A percentile compares a stretch with the other conserved stretches of the same genome.
These are phyloP conservation scores for Hyperoplus immaculatus DNA, from an alignment of 2,797 vertebrate species.

Conservation along the genomic window DNA sequence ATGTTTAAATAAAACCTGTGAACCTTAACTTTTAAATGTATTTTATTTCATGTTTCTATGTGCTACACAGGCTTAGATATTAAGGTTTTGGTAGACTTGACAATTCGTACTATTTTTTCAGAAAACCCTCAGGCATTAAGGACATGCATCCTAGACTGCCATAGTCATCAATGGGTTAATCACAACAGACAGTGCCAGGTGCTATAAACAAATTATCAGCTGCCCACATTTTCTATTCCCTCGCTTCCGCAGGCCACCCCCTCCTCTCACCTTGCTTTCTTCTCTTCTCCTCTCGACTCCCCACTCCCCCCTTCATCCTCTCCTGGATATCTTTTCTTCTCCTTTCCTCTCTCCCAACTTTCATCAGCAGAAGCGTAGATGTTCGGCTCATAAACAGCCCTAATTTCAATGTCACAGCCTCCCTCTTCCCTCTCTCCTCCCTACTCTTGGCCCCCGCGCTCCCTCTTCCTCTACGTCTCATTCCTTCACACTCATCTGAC, in stretches of 20 bases:
- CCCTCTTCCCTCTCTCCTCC: constrained; percentile 1
- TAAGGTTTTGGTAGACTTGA: too few species aligned
- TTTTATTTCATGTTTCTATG: too few species aligned
- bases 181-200: constrained; percentile 50
- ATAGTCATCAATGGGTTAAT: too few species aligned
- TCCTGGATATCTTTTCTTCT: constrained; percentile 15
- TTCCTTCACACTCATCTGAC: constrained; percentile 78
- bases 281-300: constrained; percentile 47
- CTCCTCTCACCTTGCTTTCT: constrained; percentile 59
- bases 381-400: constrained; percentile 4
- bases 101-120: too few species aligned
- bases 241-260: constrained; percentile 48
- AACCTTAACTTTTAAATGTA: too few species aligned
- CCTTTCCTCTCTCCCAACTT: constrained; percentile 37
- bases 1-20: too few species aligned
- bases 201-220: constrained; percentile 70
- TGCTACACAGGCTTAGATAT: too few species aligned
- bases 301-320: constrained; percentile 29
- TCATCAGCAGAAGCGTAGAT: constrained; percentile 23
- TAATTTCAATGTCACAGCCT: not conserved
- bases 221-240: constrained; percentile 65
- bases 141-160: too few species aligned
- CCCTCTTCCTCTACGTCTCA: not conserved
- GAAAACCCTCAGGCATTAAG: too few species aligned
- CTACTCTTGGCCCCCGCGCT: not conserved